Evolutionary conservation across 1,140 invertebrate species (phyloP).

Genomic region (Gryon sp.): DNA sequence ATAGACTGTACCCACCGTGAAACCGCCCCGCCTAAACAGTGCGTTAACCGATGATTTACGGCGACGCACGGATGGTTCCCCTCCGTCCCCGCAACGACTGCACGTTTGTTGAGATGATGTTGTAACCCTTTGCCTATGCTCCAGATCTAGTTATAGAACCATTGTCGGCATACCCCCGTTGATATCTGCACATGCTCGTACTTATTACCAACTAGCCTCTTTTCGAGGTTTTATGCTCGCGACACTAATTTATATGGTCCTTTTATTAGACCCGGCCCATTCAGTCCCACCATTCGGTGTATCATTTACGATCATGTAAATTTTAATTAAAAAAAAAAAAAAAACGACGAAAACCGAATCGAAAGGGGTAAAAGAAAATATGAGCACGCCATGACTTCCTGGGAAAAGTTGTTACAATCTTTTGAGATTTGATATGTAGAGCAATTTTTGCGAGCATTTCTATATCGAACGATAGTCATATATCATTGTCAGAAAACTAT

Average conservation of each 20-base stretch:
- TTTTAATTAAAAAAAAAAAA: constrained; percentile 62
- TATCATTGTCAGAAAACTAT: no score
- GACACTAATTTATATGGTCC: constrained; percentile 63
- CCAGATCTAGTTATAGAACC: constrained; percentile 69
- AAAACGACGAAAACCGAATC: constrained; percentile 34
- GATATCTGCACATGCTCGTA: constrained; percentile 67
- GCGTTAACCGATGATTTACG: constrained; percentile 79
- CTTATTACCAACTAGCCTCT: constrained; percentile 66
- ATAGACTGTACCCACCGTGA: constrained; percentile 79
- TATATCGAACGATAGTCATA: no score
- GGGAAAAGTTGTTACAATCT: constrained; percentile 21
- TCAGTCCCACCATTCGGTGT: constrained; percentile 32
- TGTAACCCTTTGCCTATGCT: constrained; percentile 66
- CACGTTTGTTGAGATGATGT: constrained; percentile 45
- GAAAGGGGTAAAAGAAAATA: constrained; percentile 31
- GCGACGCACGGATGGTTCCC: constrained; percentile 62
- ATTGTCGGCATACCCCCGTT: constrained; percentile 66
- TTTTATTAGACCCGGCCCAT: constrained; percentile 39
- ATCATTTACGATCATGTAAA: constrained; percentile 46
- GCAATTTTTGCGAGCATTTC: no score
- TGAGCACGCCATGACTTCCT: constrained; percentile 33
- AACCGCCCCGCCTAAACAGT: constrained; percentile 80
- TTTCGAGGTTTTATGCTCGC: constrained; percentile 54
- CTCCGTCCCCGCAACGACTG: constrained; percentile 17
- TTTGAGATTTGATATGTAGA: neutral